phyloP scores from a whole-genome alignment of 2,113 vertebrate genomes.

The Ophthalmolycus amberensis region DNA sequence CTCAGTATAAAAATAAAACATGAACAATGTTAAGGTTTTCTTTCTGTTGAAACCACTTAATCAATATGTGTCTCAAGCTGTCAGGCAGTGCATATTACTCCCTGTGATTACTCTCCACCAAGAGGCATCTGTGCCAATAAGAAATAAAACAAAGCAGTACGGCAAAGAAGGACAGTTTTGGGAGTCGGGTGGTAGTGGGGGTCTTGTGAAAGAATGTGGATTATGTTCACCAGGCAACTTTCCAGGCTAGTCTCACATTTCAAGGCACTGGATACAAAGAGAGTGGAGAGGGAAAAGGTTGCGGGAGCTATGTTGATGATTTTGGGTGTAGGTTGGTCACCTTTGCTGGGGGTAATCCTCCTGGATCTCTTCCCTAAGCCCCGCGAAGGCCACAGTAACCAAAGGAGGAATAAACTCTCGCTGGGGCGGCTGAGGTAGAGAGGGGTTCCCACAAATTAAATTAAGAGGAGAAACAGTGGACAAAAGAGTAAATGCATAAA shows the following conservation, averaged over 20 bases:
- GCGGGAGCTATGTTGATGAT: slow-evolving; percentile 56
- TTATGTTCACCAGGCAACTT: slow-evolving; percentile 57
- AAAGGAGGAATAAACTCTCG: slow-evolving; percentile 76
- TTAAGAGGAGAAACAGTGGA: slow-evolving; percentile 78
- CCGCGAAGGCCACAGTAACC: slow-evolving; percentile 71
- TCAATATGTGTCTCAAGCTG: not conserved
- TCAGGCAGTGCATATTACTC: not conserved
- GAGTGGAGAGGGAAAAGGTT: slow-evolving; percentile 29
- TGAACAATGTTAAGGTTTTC: not conserved
- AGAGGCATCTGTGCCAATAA: not conserved
- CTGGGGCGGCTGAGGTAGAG: slow-evolving; percentile 69
- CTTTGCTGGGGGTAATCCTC: slow-evolving; percentile 74
- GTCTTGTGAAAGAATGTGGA: slow-evolving; percentile 62
- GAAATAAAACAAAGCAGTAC: slow-evolving; percentile 1
- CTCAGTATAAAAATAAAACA: not conserved
- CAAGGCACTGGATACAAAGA: slow-evolving; percentile 48
- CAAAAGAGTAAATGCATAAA: slow-evolving; percentile 83
- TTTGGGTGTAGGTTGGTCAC: slow-evolving; percentile 56
- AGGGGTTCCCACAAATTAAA: slow-evolving; percentile 72
- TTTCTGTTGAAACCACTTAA: not conserved
- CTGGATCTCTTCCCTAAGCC: slow-evolving; percentile 69
- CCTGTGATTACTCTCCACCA: not conserved
- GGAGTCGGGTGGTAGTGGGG: slow-evolving; percentile 7
- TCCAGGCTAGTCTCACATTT: slow-evolving; percentile 66
- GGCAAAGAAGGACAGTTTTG: slow-evolving; percentile 7